These are phyloP conservation scores for Leucoma salicis DNA, from an alignment of 2,888 invertebrate genomes.

Conservation along the genomic window DNA sequence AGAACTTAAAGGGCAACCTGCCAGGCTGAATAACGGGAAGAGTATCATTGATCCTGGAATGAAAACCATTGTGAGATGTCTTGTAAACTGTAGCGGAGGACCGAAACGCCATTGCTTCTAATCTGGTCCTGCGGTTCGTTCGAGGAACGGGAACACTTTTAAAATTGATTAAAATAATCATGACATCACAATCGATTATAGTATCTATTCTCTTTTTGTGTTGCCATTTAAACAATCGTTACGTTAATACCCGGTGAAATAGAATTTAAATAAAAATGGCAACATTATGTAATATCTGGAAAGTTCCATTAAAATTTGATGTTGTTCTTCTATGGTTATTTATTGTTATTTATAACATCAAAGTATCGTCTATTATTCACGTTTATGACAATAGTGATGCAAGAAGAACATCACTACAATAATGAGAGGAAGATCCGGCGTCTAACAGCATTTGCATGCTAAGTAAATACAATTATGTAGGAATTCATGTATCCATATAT, in stretches of 20 bases:
- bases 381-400: constrained; percentile 40
- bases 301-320: constrained; percentile 31
- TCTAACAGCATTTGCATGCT: background rate
- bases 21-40: too few relatives aligned
- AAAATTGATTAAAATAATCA: constrained; percentile 6
- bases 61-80: too few relatives aligned
- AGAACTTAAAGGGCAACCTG: too few relatives aligned
- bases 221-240: constrained; percentile 11
- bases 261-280: constrained; percentile 20
- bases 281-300: constrained; percentile 30
- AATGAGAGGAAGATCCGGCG: constrained; percentile 20
- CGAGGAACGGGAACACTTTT: too few relatives aligned
- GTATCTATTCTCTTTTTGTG: constrained; percentile 21
- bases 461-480: background rate
- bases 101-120: too few relatives aligned
- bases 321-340: constrained; percentile 24
- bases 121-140: too few relatives aligned
- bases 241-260: constrained; percentile 17
- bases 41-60: too few relatives aligned
- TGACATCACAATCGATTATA: constrained; percentile 4
- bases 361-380: constrained; percentile 35
- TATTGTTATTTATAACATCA: constrained; percentile 30
- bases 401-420: constrained; percentile 40
- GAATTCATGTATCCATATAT: too few relatives aligned
- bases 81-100: too few relatives aligned